phyloP scores from a whole-genome alignment of 2,797 vertebrate genomes.

The Acipenser transmontanus region DNA sequence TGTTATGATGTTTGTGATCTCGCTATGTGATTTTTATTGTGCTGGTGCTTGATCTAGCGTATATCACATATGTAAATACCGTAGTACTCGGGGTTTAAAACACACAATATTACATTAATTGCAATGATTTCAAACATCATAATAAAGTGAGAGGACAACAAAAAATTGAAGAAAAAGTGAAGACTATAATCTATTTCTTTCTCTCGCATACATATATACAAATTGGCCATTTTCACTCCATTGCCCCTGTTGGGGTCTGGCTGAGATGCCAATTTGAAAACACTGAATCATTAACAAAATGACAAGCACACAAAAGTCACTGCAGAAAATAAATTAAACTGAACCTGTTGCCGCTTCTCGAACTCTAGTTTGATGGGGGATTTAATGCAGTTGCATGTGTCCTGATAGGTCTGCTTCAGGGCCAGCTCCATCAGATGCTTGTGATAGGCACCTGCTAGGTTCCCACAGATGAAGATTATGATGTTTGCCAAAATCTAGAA shows the following conservation, averaged over 20 bases:
- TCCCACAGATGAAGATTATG: slow-evolving; percentile 94
- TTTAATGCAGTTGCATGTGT: slow-evolving; percentile 97
- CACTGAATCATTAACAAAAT: neutral
- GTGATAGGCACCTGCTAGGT: slow-evolving; percentile 91
- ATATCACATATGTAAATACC: too few species aligned
- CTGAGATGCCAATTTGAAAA: neutral
- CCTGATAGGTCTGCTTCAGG: slow-evolving; percentile 89
- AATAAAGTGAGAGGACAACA: too few species aligned
- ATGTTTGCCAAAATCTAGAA: slow-evolving; percentile 87
- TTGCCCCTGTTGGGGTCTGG: neutral
- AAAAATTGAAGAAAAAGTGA: too few species aligned
- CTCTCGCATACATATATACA: too few species aligned
- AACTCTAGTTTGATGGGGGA: slow-evolving; percentile 96
- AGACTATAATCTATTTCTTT: too few species aligned
- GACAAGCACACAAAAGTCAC: neutral
- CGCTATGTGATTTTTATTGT: too few species aligned
- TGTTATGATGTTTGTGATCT: too few species aligned
- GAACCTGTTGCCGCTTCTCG: slow-evolving; percentile 95
- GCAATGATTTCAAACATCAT: too few species aligned
- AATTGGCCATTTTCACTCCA: neutral
- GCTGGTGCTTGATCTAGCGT: too few species aligned
- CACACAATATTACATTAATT: too few species aligned
- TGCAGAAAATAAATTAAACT: neutral
- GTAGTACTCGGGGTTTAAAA: too few species aligned
- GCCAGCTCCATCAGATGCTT: slow-evolving; percentile 95